Percentiles rank a stretch among this genome's conserved stretches.
These are phyloP conservation scores for Coilia nasus DNA, from an alignment of 2,797 vertebrate genomes.

Conservation along the genomic window DNA sequence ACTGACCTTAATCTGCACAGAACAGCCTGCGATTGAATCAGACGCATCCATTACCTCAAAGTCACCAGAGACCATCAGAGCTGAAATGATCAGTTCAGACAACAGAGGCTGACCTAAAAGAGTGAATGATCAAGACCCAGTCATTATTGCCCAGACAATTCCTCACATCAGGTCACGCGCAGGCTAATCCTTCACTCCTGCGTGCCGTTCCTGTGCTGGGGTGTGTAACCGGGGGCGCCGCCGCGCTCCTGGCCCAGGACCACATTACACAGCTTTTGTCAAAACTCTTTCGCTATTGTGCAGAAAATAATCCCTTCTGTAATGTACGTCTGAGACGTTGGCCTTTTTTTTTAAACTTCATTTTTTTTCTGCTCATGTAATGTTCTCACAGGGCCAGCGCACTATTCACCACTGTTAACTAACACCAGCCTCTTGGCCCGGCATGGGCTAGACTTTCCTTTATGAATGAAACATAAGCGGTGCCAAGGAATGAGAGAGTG, in stretches of 20 bases:
- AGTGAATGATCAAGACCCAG: slow-evolving; percentile 47
- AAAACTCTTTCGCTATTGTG: slow-evolving; percentile 54
- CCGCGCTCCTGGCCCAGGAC: slow-evolving; percentile 38
- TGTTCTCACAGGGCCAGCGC: slow-evolving; percentile 59
- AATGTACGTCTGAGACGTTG: slow-evolving; percentile 55
- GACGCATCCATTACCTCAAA: slow-evolving; percentile 46
- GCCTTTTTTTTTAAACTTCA: slow-evolving; percentile 23
- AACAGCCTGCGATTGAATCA: slow-evolving; percentile 38
- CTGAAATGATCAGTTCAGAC: slow-evolving; percentile 52
- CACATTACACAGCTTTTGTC: slow-evolving; percentile 58
- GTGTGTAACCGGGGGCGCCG: slow-evolving; percentile 39
- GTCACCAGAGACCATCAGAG: slow-evolving; percentile 50
- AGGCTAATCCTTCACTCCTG: slow-evolving; percentile 48
- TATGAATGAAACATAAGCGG: slow-evolving; percentile 67
- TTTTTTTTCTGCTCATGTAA: slow-evolving; percentile 47
- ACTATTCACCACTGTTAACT: slow-evolving; percentile 62
- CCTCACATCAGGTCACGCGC: slow-evolving; percentile 51
- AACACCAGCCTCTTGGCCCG: slow-evolving; percentile 59
- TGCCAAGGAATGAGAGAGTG: slow-evolving; percentile 31
- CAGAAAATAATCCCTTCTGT: slow-evolving; percentile 59
- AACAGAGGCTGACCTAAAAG: slow-evolving; percentile 47
- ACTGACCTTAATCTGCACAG: slow-evolving; percentile 46
- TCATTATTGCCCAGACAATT: slow-evolving; percentile 48
- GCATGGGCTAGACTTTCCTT: slow-evolving; percentile 65
- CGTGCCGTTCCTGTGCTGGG: slow-evolving; percentile 36